Conservation (phyloP, 1,140 invertebrate species). For the Drosophila subpulchrella region DNA sequence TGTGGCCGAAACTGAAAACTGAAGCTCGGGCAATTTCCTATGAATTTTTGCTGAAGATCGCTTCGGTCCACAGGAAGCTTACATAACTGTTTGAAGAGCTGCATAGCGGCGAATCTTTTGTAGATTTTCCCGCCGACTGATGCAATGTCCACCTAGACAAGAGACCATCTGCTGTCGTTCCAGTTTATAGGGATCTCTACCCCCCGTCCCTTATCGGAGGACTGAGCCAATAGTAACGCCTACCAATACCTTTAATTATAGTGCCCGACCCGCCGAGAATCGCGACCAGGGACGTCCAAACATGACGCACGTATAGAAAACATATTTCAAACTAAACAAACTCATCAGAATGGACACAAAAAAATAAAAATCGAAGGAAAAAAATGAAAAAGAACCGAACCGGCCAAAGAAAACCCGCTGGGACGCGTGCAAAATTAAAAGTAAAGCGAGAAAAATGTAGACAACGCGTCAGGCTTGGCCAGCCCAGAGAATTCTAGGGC, state of each 20-base stretch:
- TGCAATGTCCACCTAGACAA: conserved; percentile 54
- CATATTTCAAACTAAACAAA: conserved; percentile 84
- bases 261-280: conserved; percentile 54
- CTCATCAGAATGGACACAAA: conserved; percentile 67
- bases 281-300: conserved; percentile 53
- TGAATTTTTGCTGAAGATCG: conserved; percentile 29
- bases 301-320: conserved; percentile 82
- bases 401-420: conserved; percentile 40
- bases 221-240: conserved; percentile 80
- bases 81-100: conserved; percentile 49
- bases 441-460: conserved; percentile 75
- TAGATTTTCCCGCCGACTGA: conserved; percentile 36
- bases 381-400: background rate
- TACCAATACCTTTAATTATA: conserved; percentile 83
- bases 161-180: conserved; percentile 25
- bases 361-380: conserved; percentile 4
- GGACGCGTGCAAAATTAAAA: conserved; percentile 81
- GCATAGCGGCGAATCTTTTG: conserved; percentile 40
- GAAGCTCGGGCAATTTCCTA: conserved; percentile 34
- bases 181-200: background rate
- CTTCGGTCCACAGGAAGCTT: conserved; percentile 34
- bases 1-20: conserved; percentile 26
- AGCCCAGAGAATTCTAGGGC: conserved; percentile 11
- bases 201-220: background rate
- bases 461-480: conserved; percentile 46